Evolutionary conservation across 1,140 invertebrate species (phyloP).

Genomic region (Apis laboriosa): DNA sequence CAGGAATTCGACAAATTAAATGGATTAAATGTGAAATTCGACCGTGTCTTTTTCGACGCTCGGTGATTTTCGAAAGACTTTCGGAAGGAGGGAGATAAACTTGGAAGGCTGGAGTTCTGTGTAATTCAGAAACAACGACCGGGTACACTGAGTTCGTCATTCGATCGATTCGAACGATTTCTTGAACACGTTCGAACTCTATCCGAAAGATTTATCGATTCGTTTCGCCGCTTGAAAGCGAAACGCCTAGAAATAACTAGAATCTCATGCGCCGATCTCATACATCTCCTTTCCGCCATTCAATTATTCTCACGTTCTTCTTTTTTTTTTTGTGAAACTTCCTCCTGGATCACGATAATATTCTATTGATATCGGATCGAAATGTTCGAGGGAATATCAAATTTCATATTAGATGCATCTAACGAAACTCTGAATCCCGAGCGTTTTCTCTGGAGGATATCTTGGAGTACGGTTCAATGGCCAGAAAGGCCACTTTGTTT

Average conservation of each 20-base stretch:
- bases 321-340: too few species aligned
- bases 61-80: background rate
- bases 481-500: slow-evolving; percentile 3
- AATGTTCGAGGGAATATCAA: too few species aligned
- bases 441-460: too few species aligned
- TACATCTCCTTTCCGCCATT: background rate
- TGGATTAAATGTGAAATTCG: background rate
- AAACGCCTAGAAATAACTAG: slow-evolving; percentile 39
- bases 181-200: slow-evolving; percentile 1
- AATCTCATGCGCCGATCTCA: background rate
- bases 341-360: too few species aligned
- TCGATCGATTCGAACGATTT: slow-evolving; percentile 26
- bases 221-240: slow-evolving; percentile 20
- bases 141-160: background rate
- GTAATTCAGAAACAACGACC: slow-evolving; percentile 29
- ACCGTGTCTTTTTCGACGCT: background rate
- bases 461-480: background rate
- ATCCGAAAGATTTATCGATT: slow-evolving; percentile 43
- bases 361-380: too few species aligned
- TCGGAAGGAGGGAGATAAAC: background rate
- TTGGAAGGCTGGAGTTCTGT: background rate
- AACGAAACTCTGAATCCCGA: background rate
- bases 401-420: too few species aligned
- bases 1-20: background rate
- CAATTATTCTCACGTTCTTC: background rate